These are phyloP conservation scores for Hapalemur alaotrensis DNA, from an alignment of 2,797 vertebrate species.

Conservation along the genomic window DNA sequence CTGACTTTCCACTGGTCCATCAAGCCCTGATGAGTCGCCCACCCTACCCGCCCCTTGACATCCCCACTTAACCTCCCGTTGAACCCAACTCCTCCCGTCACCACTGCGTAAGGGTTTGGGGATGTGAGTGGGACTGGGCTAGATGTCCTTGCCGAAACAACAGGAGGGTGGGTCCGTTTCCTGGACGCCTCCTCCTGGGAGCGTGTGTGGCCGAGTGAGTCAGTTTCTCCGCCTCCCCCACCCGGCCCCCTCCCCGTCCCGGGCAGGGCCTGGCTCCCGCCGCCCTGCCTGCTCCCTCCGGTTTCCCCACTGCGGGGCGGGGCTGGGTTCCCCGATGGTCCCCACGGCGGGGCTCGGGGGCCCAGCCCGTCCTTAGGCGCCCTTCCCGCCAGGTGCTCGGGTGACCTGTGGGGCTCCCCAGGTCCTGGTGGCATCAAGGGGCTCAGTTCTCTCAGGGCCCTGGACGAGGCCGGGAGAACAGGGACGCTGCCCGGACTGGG, in stretches of 20 bases:
- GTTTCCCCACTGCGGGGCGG: neutral
- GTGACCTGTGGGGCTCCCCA: neutral
- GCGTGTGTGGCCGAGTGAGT: conserved; percentile 49
- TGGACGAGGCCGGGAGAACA: neutral
- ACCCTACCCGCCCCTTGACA: neutral
- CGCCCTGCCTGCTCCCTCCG: neutral
- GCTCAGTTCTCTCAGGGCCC: neutral
- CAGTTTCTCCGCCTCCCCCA: conserved; percentile 3
- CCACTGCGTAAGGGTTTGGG: neutral
- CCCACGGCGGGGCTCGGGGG: no score
- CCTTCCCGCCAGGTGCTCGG: neutral
- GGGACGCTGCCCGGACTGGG: no score
- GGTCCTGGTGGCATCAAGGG: neutral
- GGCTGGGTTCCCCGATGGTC: neutral
- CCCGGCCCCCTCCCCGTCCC: neutral
- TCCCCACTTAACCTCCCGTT: neutral
- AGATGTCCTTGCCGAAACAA: neutral
- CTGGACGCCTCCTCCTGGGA: conserved; percentile 43
- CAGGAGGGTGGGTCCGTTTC: conserved; percentile 43
- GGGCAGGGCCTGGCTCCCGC: neutral
- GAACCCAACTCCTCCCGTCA: neutral
- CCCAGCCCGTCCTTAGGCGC: fast-evolving
- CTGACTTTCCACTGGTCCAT: neutral
- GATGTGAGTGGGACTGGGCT: neutral
- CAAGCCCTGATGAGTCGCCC: neutral